These are phyloP conservation scores for Eidolon dupreanum DNA, from an alignment of 2,797 vertebrate species.

Conservation along the genomic window DNA sequence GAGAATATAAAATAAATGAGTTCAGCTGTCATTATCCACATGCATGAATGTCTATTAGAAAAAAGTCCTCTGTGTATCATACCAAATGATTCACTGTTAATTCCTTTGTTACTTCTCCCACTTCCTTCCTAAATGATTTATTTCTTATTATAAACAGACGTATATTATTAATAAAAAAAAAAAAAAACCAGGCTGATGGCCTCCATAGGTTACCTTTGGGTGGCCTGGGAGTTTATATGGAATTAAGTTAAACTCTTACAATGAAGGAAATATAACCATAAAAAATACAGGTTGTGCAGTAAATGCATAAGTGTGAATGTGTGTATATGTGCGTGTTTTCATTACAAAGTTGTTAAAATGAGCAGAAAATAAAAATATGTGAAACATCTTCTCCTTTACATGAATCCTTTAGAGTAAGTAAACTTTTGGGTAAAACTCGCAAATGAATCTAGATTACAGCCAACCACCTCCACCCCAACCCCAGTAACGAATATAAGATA, in stretches of 20 bases:
- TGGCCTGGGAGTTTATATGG: background rate
- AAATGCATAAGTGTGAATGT: background rate
- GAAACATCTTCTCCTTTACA: conserved; percentile 10
- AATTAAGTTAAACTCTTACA: background rate
- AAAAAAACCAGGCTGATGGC: background rate
- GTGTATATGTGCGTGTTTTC: background rate
- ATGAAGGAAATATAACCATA: background rate
- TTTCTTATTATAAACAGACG: background rate
- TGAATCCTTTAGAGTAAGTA: conserved; percentile 59
- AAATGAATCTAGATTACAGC: conserved; percentile 46
- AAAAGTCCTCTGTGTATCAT: background rate
- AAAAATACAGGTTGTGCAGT: background rate
- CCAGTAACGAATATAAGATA: conserved; percentile 56
- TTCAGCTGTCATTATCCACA: background rate
- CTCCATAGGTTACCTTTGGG: background rate
- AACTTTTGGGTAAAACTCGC: conserved; percentile 47
- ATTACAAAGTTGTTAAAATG: background rate
- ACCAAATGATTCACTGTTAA: background rate
- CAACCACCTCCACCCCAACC: conserved; percentile 48
- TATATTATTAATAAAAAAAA: background rate
- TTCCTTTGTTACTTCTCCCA: background rate
- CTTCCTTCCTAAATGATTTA: background rate
- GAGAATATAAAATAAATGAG: background rate
- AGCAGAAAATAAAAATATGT: background rate
- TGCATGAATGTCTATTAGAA: background rate